phyloP scores from a whole-genome alignment of 1,140 invertebrate species.

The Spodoptera litura region DNA sequence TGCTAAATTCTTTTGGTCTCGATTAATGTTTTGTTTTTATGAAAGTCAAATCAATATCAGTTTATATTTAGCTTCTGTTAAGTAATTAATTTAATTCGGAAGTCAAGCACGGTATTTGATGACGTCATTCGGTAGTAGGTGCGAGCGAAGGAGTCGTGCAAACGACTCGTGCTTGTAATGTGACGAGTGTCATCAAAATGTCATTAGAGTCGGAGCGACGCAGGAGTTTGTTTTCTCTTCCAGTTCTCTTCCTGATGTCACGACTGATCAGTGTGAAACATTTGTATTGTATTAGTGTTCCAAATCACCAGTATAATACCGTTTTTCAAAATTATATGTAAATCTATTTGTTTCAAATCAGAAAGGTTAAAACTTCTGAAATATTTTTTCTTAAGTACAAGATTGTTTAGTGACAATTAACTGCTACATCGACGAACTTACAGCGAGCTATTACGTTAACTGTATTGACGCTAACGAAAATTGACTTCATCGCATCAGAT shows the following conservation, averaged over 20 bases:
- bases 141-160: neutral
- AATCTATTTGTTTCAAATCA: no score
- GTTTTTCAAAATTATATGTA: no score
- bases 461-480: no score
- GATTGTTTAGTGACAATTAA: no score
- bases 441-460: no score
- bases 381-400: no score
- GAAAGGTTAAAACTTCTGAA: no score
- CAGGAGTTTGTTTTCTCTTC: neutral
- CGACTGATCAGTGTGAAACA: neutral
- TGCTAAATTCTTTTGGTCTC: neutral
- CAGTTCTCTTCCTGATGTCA: neutral
- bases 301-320: no score
- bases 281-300: neutral
- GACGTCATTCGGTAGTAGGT: no score
- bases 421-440: no score
- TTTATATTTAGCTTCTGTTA: neutral
- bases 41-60: neutral
- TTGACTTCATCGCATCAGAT: no score
- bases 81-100: neutral
- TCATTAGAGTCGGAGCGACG: conserved; percentile 1
- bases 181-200: conserved; percentile 4
- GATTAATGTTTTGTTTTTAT: neutral
- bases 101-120: no score
- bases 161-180: neutral